Conservation (phyloP, 2,113 vertebrate species). For the Equus quagga region DNA sequence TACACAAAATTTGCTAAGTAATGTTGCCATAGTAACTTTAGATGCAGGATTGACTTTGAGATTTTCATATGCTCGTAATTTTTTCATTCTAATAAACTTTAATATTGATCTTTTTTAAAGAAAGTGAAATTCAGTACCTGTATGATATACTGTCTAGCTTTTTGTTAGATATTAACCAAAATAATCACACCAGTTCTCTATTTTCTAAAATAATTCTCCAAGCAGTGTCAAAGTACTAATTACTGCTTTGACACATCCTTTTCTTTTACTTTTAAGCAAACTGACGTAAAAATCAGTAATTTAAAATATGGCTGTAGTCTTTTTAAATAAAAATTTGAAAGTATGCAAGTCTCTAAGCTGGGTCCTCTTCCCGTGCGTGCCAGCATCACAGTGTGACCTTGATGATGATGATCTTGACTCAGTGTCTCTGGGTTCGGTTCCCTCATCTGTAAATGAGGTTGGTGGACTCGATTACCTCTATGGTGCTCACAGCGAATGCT, state of each 20-base stretch:
- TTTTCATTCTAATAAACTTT: conserved; percentile 55
- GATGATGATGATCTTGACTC: neutral
- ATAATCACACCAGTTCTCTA: conserved; percentile 37
- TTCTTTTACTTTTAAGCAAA: neutral
- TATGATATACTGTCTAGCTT: neutral
- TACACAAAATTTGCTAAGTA: conserved; percentile 51
- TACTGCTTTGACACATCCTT: neutral
- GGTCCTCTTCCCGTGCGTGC: neutral
- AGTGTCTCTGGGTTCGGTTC: neutral
- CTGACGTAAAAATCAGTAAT: neutral
- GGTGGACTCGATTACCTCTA: neutral
- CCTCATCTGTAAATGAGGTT: neutral
- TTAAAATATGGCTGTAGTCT: neutral
- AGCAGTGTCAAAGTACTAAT: conserved; percentile 39
- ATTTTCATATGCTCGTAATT: neutral
- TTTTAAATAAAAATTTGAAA: neutral
- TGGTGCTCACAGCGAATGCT: neutral
- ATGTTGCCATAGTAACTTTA: conserved; percentile 73
- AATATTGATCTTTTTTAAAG: conserved; percentile 48
- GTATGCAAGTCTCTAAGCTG: neutral
- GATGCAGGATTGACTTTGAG: conserved; percentile 21
- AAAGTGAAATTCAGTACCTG: neutral
- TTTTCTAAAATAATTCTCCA: conserved; percentile 51
- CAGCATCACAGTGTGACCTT: neutral
- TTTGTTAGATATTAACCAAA: conserved; percentile 43